Percentiles rank a stretch among this genome's conserved stretches.
These are phyloP conservation scores for Hirtodrosophila trivittata DNA, from an alignment of 2,888 invertebrate genomes.

Conservation along the genomic window DNA sequence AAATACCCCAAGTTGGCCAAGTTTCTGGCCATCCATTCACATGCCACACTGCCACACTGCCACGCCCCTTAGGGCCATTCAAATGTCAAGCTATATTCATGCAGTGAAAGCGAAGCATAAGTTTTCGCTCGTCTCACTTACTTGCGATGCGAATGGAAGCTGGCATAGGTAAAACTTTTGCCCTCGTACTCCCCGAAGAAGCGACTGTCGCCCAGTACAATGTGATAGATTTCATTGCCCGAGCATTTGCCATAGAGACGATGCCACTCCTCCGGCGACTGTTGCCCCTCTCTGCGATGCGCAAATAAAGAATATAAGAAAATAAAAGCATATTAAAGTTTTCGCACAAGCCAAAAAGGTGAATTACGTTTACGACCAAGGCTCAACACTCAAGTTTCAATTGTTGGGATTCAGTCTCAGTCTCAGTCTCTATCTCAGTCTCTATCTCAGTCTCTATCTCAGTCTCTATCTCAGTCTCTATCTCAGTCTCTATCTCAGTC, in stretches of 20 bases:
- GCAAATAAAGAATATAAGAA: neutral
- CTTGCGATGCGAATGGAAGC: constrained; percentile 99
- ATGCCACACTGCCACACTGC: neutral
- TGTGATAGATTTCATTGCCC: constrained; percentile 99
- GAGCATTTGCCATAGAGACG: constrained; percentile 98
- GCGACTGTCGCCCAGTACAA: constrained; percentile 95
- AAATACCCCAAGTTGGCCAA: constrained; percentile 13
- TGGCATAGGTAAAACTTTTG: constrained; percentile 99
- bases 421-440: too few relatives aligned
- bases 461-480: too few relatives aligned
- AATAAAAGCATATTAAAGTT: constrained; percentile 2
- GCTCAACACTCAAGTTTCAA: constrained; percentile 10
- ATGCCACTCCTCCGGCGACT: constrained; percentile 97
- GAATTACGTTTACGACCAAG: constrained; percentile 17
- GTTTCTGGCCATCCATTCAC: constrained; percentile 12
- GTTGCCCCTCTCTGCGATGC: constrained; percentile 82
- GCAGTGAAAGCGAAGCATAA: too few relatives aligned
- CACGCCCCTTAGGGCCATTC: constrained; percentile 2
- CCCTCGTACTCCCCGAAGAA: constrained; percentile 99
- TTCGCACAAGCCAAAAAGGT: constrained; percentile 8
- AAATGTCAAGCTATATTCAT: constrained; percentile 15
- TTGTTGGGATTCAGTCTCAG: constrained; percentile 41
- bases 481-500: too few relatives aligned
- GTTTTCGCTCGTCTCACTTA: constrained; percentile 85
- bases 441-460: too few relatives aligned